Conservation (phyloP, 1,140 invertebrate species). For the Catajapyx aquilonaris region DNA sequence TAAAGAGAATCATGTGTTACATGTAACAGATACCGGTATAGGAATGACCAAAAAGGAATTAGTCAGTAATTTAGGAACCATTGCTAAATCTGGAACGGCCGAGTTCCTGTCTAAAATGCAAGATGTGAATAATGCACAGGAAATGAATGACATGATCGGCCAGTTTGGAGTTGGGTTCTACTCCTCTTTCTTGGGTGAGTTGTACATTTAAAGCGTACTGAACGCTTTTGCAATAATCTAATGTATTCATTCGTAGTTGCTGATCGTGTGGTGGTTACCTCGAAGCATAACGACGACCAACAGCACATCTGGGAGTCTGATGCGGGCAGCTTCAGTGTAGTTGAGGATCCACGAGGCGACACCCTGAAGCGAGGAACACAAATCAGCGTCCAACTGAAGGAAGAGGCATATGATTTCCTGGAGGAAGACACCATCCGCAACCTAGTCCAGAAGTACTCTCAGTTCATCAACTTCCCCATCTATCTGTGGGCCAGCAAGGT, state of each 20-base stretch:
- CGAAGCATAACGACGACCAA: slow-evolving; percentile 85
- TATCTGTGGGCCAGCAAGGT: slow-evolving; percentile 84
- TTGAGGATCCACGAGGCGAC: slow-evolving; percentile 81
- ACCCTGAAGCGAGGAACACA: slow-evolving; percentile 76
- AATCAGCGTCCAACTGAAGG: slow-evolving; percentile 77
- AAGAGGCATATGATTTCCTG: slow-evolving; percentile 89
- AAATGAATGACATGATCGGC: slow-evolving; percentile 71
- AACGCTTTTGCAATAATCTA: neutral
- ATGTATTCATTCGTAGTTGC: slow-evolving; percentile 33
- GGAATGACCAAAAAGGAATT: slow-evolving; percentile 95
- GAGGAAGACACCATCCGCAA: slow-evolving; percentile 76
- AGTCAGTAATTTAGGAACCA: slow-evolving; percentile 92
- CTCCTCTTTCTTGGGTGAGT: slow-evolving; percentile 67
- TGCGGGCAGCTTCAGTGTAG: slow-evolving; percentile 65
- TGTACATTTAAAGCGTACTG: neutral
- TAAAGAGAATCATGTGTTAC: slow-evolving; percentile 80
- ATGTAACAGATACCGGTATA: slow-evolving; percentile 91
- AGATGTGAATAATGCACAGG: slow-evolving; percentile 34
- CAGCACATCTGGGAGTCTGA: slow-evolving; percentile 99
- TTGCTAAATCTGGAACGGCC: slow-evolving; percentile 96
- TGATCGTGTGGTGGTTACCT: slow-evolving; percentile 69
- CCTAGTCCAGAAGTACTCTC: slow-evolving; percentile 92
- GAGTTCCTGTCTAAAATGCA: slow-evolving; percentile 93
- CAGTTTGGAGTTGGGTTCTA: slow-evolving; percentile 98
- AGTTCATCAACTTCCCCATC: slow-evolving; percentile 99